A percentile compares a stretch with the other conserved stretches of the same genome.
Evolutionary conservation across 2,888 invertebrate species (phyloP).

Genomic region (Hyposoter dolosus): DNA sequence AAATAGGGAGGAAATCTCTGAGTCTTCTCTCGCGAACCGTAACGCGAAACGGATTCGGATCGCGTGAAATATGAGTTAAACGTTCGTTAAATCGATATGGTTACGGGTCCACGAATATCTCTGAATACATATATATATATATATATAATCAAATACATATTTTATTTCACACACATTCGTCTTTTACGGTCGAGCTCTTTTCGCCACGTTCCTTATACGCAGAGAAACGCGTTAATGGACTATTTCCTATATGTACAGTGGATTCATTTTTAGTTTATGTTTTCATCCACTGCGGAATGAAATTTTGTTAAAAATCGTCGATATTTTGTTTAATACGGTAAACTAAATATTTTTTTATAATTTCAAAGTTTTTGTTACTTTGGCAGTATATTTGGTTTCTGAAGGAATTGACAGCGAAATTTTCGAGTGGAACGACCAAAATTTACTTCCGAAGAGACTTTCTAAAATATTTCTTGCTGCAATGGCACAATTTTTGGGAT

Average conservation of each 20-base stretch:
- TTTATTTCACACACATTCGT: neutral
- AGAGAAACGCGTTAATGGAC: constrained; percentile 1
- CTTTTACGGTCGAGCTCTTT: constrained; percentile 49
- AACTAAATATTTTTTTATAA: too few species aligned
- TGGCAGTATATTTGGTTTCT: too few species aligned
- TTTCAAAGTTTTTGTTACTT: too few species aligned
- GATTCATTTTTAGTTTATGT: neutral
- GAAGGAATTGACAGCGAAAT: too few species aligned
- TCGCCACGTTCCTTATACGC: constrained; percentile 10
- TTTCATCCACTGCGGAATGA: too few species aligned
- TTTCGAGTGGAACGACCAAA: too few species aligned
- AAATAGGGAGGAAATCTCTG: constrained; percentile 16
- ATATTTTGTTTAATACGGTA: too few species aligned
- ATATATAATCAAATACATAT: neutral
- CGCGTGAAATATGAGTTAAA: constrained; percentile 79
- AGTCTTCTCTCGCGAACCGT: constrained; percentile 63
- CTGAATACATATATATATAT: constrained; percentile 21
- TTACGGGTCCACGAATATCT: constrained; percentile 71
- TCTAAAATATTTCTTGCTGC: too few species aligned
- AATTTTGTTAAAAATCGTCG: too few species aligned
- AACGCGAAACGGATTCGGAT: constrained; percentile 69
- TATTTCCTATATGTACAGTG: neutral
- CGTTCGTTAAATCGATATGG: constrained; percentile 78
- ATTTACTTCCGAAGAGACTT: too few species aligned
- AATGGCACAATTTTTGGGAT: too few species aligned